Evolutionary conservation across 2,888 invertebrate species (phyloP), one percentile per base, ranked within the genome.

Genomic region (Desoria tigrina): DNA sequence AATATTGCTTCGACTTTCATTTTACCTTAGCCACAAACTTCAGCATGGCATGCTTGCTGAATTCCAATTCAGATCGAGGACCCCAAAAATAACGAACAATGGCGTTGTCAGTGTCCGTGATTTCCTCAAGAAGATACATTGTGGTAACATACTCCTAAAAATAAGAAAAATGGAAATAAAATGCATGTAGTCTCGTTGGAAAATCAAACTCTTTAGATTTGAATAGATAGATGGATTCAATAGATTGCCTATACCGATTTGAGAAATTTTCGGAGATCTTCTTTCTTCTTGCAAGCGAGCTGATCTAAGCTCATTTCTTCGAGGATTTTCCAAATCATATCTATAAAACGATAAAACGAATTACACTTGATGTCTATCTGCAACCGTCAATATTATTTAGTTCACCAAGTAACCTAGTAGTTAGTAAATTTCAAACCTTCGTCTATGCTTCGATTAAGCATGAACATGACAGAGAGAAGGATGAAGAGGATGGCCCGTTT

Each of bases 31-130:
- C 37, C 11, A 74, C 73, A 65, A 71, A 76, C 42, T 72, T 72
- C 2, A 74, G 61, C 9, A 76, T 67, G 7, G 28, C 39, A 23
- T 60, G 64, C 59, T 71, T 76, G n/a, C 65, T 67, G 37, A 70
- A 73, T 64, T 76, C 76, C 21, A 66, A 63, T 1, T 74, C 61
- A 3, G 76, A 61, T 61, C 76, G 49, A 1, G 63, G 60, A 14
- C 76, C 76, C 76, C 76, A 76, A 9, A 65, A 62, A 50, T 76
- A 76, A 18, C 66, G 63, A 16, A 53, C 42, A 11, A 58, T 58
- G 7, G 27, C 49, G 23, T 42, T 23, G 11, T 71, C 71, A 7
- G 54, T 21, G 2, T 72, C 73, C 42, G 67, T 63, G 14, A 27
- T 58, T 42, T 69, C 64, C 23, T 71, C 70, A 21, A 65, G 53